These are phyloP conservation scores for Sicus ferrugineus DNA, from an alignment of 2,888 invertebrate species.

Conservation along the genomic window DNA sequence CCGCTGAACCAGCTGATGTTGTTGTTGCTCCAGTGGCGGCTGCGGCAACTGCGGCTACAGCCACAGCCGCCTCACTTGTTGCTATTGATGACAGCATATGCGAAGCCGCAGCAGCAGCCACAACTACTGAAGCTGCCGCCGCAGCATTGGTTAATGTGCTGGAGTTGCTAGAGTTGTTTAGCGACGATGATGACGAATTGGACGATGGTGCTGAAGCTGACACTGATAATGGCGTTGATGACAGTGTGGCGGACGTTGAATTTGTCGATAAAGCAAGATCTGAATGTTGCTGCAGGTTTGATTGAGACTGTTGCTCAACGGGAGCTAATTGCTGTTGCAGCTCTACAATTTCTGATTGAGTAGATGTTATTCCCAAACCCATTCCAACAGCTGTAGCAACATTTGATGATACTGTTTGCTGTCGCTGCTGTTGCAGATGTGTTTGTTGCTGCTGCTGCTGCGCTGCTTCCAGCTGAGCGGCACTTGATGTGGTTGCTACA, in stretches of 20 bases:
- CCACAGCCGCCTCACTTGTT: conserved; percentile 49
- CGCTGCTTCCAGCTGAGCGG: conserved; percentile 50
- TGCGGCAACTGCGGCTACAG: conserved; percentile 51
- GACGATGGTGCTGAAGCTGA: conserved; percentile 49
- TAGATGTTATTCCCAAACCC: neutral
- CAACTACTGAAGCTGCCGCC: conserved; percentile 52
- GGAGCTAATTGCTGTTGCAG: conserved; percentile 54
- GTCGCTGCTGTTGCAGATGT: conserved; percentile 45
- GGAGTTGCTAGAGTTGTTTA: conserved; percentile 36
- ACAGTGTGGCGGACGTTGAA: conserved; percentile 44
- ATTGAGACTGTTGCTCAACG: conserved; percentile 53
- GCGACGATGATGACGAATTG: conserved; percentile 37
- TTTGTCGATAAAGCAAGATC: conserved; percentile 58
- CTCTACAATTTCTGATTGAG: conserved; percentile 49
- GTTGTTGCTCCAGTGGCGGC: conserved; percentile 55
- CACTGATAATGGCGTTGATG: conserved; percentile 48
- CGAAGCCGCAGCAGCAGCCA: conserved; percentile 60
- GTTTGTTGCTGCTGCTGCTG: conserved; percentile 42
- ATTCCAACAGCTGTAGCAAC: conserved; percentile 34
- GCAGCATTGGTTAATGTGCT: conserved; percentile 44
- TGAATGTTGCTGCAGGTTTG: conserved; percentile 43
- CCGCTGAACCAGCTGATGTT: conserved; percentile 38
- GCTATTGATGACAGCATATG: conserved; percentile 56
- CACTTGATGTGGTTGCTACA: conserved; percentile 54
- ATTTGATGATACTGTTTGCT: conserved; percentile 52